Evolutionary conservation across 2,888 invertebrate genomes (phyloP).

Genomic region (Nysson spinosus): DNA sequence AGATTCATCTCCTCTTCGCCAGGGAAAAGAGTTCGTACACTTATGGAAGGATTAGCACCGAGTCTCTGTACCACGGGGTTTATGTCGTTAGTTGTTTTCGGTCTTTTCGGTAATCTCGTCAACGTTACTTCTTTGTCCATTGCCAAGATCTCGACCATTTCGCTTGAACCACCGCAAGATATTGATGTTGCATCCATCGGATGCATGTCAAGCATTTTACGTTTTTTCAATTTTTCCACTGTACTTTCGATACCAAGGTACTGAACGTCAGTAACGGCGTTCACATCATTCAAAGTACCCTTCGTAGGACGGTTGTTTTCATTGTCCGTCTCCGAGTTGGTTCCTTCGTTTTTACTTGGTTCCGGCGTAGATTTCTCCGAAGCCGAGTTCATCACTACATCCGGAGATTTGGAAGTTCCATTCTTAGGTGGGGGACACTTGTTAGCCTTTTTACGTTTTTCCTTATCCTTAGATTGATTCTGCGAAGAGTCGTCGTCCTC

Average conservation of each 20-base stretch:
- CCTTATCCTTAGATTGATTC: constrained; percentile 65
- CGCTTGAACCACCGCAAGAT: constrained; percentile 57
- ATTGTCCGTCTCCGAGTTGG: constrained; percentile 51
- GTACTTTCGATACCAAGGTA: constrained; percentile 70
- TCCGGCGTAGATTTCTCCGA: constrained; percentile 69
- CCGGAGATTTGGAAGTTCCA: constrained; percentile 67
- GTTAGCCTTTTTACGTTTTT: constrained; percentile 43
- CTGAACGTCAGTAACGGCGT: constrained; percentile 54
- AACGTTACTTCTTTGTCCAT: constrained; percentile 82
- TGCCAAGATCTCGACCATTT: constrained; percentile 76
- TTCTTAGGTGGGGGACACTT: constrained; percentile 42
- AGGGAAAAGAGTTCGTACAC: constrained; percentile 88
- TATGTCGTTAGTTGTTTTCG: constrained; percentile 78
- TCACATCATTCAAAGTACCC: constrained; percentile 42
- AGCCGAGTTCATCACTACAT: constrained; percentile 58
- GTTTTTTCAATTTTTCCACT: constrained; percentile 74
- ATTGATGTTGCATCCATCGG: constrained; percentile 42
- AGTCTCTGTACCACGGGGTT: constrained; percentile 83
- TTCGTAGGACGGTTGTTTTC: constrained; percentile 52
- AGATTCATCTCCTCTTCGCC: constrained; percentile 90
- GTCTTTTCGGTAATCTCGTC: constrained; percentile 78
- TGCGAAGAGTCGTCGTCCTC: constrained; percentile 76
- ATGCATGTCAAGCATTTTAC: constrained; percentile 69
- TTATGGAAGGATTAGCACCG: constrained; percentile 90
- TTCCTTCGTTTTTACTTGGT: constrained; percentile 62